Evolutionary conservation across 2,113 vertebrate species (phyloP), one percentile per base, ranked within the genome.

Genomic region (Chlorocebus sabaeus): DNA sequence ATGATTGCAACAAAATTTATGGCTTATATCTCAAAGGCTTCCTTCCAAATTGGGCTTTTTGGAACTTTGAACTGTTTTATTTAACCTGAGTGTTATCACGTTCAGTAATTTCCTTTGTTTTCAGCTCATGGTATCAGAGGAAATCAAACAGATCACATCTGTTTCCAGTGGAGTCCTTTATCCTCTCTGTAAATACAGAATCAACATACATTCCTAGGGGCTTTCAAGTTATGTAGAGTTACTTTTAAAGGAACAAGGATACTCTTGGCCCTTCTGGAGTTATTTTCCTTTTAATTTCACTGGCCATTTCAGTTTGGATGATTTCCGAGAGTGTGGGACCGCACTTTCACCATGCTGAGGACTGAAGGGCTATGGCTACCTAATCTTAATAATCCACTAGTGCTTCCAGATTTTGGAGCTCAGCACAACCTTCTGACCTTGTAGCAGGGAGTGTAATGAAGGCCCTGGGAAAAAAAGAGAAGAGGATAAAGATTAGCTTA

Each of bases 141-240:
- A 98, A 98, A 98, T 93, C 96, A 97, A 98, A 97, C 92, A 98
- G 79, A 97, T 86, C 93, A 96, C 98, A 97, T 98, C 97, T 98
- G 97, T 97, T 98, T 98, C 89, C 97, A 97, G 92, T 88, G 95
- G 96, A 98, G 95, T 98, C 96, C 95, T 97, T 94, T 96, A 96
- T 95, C 85, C 67, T 94, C 96, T 98, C 97, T 98, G 97, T 97
- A 98, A 98, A 98, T 96, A 92, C 75, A 97, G 96, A 76, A 97
- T 97, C 93, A 89, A 72, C 95, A 97, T 95, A 45, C 45, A 96
- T 94, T 98, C 87, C 89, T 90, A 90, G 78, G 87, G 96, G 96
- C 38, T 91, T 95, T 95, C 81, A 82, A 96, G 81, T 94, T 93
- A 89, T 1, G 67, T 73, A 75, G 72, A 88, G 61, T 93, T 88